phyloP scores from a whole-genome alignment of 2,113 vertebrate species.

The Beaufortia kweichowensis region DNA sequence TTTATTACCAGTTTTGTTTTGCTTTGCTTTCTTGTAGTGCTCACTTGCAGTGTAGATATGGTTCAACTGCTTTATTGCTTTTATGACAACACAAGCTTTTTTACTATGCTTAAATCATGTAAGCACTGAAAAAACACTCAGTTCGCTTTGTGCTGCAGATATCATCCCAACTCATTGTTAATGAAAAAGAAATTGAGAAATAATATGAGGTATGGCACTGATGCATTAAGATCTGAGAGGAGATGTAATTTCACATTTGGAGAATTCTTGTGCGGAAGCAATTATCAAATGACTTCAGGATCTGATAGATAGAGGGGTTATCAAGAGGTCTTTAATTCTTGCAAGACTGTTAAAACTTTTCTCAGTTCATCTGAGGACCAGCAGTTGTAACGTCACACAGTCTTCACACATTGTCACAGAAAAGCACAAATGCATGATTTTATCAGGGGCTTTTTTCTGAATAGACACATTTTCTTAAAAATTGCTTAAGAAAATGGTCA shows the following conservation, averaged over 20 bases:
- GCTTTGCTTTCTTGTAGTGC: too few relatives aligned
- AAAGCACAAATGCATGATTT: too few relatives aligned
- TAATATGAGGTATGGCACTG: constrained; percentile 27
- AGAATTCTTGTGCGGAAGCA: constrained; percentile 25
- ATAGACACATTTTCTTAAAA: too few relatives aligned
- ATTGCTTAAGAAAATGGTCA: too few relatives aligned
- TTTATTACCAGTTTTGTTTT: too few relatives aligned
- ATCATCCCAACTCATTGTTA: neutral
- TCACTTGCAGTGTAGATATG: too few relatives aligned
- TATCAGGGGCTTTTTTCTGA: too few relatives aligned
- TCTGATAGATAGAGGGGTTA: constrained; percentile 20
- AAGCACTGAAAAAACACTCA: too few relatives aligned
- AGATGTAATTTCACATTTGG: constrained; percentile 37
- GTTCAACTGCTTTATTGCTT: too few relatives aligned
- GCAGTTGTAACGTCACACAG: neutral
- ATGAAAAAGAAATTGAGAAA: neutral
- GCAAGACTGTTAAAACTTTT: constrained; percentile 22
- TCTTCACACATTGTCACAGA: neutral
- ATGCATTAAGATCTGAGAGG: constrained; percentile 27
- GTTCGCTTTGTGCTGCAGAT: too few relatives aligned
- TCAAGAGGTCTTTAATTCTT: constrained; percentile 22
- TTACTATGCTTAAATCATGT: too few relatives aligned
- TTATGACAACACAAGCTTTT: too few relatives aligned
- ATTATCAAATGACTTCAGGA: constrained; percentile 34
- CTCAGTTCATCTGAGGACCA: constrained; percentile 30